Evolutionary conservation across 2,888 invertebrate species (phyloP), one percentile per base, ranked within the genome.

Genomic region (Cecidostiba fungosa): DNA sequence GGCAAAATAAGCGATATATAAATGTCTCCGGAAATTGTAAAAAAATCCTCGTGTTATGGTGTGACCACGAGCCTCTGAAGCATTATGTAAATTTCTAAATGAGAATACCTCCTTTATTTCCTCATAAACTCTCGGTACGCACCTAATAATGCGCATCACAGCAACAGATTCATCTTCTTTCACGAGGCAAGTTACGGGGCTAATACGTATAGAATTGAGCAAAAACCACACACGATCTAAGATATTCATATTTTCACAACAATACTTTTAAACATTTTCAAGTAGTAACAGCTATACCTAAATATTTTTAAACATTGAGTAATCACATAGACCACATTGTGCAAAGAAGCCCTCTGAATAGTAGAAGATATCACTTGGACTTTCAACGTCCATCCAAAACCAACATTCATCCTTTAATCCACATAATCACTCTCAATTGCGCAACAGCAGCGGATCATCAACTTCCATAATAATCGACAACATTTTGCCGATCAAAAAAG

Each of bases 11-110:
- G 36, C n/a, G n/a, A n/a, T n/a, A 59, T 32, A 70, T 70, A 72
- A 43, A 72, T 23, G 39, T 43, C 43, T 43, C 39, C 72, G 43
- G 43, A 72, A 72, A 72, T 70, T 43, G 26, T 72, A 72, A 39
- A 72, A 43, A 14, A 4, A 39, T 39, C n/a, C n/a, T 39, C 5
- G n/a, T 14, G 72, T 70, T 70, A 36, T 23, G 72, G 43, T n/a
- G 14, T 16, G 70, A 10, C n/a, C 29, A 32, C 26, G 5, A 29
- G 47, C 16, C 47, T 69, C 39, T 16, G 19, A 39, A 23, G 43
- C 26, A 82, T 82, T 76, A 76, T 76, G 74, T 47, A 82, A 82
- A 82, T 82, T 74, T 47, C 82, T 66, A 66, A 82, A 82, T 66
- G 74, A 82, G 82, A 66, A 16, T 50, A 23, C 39, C 39, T 47